Conservation (phyloP, 1,140 invertebrate species). For the Dysdera silvatica region DNA sequence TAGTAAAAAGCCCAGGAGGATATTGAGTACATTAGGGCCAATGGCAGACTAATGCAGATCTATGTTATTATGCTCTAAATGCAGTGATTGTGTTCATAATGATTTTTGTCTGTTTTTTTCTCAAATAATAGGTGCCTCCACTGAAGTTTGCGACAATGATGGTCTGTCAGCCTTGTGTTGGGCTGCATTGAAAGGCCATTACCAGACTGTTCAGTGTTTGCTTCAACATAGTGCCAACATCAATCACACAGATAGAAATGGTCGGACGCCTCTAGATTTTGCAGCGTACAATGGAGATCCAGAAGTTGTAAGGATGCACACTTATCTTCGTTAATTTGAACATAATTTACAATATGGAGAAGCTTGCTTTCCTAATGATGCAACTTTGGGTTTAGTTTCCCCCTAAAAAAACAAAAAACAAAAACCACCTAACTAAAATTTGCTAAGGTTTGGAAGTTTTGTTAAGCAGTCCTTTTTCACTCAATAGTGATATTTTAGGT, state of each 20-base stretch:
- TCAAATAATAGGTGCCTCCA: constrained; percentile 60
- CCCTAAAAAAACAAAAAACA: neutral
- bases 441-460: too few relatives aligned
- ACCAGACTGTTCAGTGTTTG: constrained; percentile 65
- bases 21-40: too few relatives aligned
- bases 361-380: neutral
- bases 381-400: neutral
- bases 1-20: too few relatives aligned
- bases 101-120: too few relatives aligned
- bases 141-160: constrained; percentile 71
- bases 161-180: constrained; percentile 82
- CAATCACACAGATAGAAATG: constrained; percentile 66
- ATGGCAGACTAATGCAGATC: too few relatives aligned
- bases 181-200: constrained; percentile 77
- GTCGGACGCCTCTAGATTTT: constrained; percentile 79
- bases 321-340: neutral
- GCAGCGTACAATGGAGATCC: constrained; percentile 72
- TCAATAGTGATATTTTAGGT: neutral
- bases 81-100: too few relatives aligned
- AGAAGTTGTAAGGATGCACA: constrained; percentile 43
- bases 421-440: too few relatives aligned
- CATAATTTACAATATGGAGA: neutral
- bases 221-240: constrained; percentile 75
- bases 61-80: too few relatives aligned
- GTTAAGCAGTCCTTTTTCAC: too few relatives aligned